A percentile compares a stretch with the other conserved stretches of the same genome.
These are phyloP conservation scores for Cylas formicarius DNA, from an alignment of 1,140 invertebrate species.

Conservation along the genomic window DNA sequence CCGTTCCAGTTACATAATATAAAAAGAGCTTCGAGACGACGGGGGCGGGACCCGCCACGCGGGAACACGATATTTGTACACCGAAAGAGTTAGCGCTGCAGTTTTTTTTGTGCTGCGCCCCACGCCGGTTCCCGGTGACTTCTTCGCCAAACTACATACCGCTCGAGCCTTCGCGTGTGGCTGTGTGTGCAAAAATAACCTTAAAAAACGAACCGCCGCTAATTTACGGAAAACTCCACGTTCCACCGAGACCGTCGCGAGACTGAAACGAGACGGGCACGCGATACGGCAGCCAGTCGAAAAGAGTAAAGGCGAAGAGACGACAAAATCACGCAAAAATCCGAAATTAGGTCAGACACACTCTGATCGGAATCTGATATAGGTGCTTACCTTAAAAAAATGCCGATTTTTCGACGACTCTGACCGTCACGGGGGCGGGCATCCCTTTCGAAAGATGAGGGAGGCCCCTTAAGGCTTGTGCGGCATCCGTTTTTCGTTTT, in stretches of 20 bases:
- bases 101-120: neutral
- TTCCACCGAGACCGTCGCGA: neutral
- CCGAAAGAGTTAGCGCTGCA: neutral
- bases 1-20: too few species aligned
- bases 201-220: slow-evolving; percentile 7
- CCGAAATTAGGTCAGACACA: slow-evolving; percentile 20
- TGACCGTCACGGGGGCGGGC: slow-evolving; percentile 10
- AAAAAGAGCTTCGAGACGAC: too few species aligned
- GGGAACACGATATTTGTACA: slow-evolving; percentile 15
- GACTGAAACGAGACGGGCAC: neutral
- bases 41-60: too few species aligned
- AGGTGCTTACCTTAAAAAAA: slow-evolving; percentile 18
- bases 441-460: neutral
- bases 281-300: neutral
- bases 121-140: neutral
- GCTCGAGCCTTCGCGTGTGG: neutral
- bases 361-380: slow-evolving; percentile 2
- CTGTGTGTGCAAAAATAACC: slow-evolving; percentile 22
- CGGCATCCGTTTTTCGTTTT: slow-evolving; percentile 4
- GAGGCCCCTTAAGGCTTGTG: neutral
- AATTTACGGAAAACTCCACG: slow-evolving; percentile 1
- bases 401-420: slow-evolving; percentile 1
- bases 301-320: slow-evolving; percentile 4
- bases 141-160: too few species aligned
- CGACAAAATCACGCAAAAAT: too few species aligned